Evolutionary conservation across 92 coral and sea anemone species (phyloP).

Genomic region (Muricea muricata): DNA sequence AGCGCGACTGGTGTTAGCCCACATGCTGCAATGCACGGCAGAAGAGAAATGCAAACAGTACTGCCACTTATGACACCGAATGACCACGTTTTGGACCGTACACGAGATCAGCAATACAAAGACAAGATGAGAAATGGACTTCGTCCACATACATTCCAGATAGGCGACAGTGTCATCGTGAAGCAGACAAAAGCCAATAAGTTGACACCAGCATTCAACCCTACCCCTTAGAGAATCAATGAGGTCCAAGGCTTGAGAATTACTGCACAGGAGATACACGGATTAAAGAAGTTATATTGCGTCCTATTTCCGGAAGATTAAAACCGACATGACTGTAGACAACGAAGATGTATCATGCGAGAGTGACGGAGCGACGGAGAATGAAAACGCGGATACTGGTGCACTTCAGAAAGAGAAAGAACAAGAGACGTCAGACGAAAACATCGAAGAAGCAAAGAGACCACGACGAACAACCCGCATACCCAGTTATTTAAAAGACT

Average conservation of each 20-base stretch:
- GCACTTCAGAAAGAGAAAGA: background rate
- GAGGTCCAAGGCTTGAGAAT: constrained; percentile 1
- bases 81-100: constrained; percentile 5
- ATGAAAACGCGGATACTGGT: background rate
- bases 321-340: background rate
- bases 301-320: background rate
- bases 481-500: background rate
- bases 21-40: constrained; percentile 30
- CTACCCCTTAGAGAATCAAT: background rate
- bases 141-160: background rate
- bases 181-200: constrained; percentile 17
- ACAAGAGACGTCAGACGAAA: background rate
- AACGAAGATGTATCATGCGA: background rate
- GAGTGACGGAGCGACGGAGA: constrained; percentile 10
- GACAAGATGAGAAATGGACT: constrained; percentile 1
- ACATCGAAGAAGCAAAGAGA: background rate
- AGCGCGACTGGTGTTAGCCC: constrained; percentile 40
- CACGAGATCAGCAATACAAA: constrained; percentile 17
- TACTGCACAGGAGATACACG: background rate
- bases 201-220: constrained; percentile 13
- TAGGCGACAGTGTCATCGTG: background rate
- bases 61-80: constrained; percentile 7
- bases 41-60: constrained; percentile 35
- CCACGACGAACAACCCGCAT: background rate
- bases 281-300: background rate